Conservation (phyloP, 2,888 invertebrate species). For the Elgonia sp. region DNA sequence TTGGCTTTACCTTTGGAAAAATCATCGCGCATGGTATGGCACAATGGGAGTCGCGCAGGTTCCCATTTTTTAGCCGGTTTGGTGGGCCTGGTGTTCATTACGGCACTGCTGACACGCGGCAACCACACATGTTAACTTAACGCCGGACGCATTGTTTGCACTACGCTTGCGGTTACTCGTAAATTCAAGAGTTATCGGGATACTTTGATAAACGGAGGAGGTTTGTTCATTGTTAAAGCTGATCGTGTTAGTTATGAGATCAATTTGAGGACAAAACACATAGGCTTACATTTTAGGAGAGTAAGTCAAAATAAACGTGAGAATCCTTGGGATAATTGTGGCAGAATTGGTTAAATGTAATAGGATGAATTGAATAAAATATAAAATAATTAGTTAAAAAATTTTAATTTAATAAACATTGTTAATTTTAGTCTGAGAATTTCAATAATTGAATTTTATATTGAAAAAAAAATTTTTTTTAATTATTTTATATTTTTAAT, state of each 20-base stretch:
- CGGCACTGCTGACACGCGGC: constrained; percentile 79
- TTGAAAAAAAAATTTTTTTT: no score
- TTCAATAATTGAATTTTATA: no score
- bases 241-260: no score
- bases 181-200: constrained; percentile 53
- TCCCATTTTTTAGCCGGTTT: constrained; percentile 70
- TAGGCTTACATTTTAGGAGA: neutral
- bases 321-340: no score
- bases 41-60: constrained; percentile 77
- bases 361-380: no score
- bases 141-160: constrained; percentile 70
- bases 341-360: no score
- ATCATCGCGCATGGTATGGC: constrained; percentile 78
- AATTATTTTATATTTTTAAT: no score
- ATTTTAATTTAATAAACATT: no score
- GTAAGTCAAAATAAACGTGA: neutral
- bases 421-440: no score
- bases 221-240: constrained; percentile 28
- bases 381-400: no score
- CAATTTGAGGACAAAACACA: neutral
- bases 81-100: constrained; percentile 84
- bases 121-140: constrained; percentile 75
- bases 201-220: constrained; percentile 14
- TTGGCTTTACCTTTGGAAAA: constrained; percentile 76
- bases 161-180: constrained; percentile 64